Evolutionary conservation across 2,888 invertebrate species (phyloP).

Genomic region (Drosophila trichaetosa): DNA sequence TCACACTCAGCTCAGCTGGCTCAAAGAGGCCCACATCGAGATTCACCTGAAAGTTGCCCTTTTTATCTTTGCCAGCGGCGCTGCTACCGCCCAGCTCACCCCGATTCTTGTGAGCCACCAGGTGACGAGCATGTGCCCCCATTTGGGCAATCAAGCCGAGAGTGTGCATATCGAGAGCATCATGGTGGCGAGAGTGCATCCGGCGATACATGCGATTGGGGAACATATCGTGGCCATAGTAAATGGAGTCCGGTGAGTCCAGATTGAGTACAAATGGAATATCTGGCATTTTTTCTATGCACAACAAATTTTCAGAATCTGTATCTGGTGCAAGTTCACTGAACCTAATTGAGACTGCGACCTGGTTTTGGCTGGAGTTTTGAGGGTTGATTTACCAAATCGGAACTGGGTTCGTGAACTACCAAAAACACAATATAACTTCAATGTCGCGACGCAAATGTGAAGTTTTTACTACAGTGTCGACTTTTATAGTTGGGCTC

Average conservation of each 20-base stretch:
- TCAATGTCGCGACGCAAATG: constrained; percentile 55
- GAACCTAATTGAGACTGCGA: constrained; percentile 49
- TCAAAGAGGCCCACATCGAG: constrained; percentile 89
- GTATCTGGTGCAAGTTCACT: constrained; percentile 69
- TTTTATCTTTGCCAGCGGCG: constrained; percentile 85
- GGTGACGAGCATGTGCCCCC: constrained; percentile 76
- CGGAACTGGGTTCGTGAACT: background rate
- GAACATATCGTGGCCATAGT: constrained; percentile 81
- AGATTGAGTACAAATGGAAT: constrained; percentile 82
- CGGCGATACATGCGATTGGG: constrained; percentile 81
- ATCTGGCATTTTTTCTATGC: constrained; percentile 69
- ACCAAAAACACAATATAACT: constrained; percentile 28
- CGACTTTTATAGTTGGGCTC: constrained; percentile 53
- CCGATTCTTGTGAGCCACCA: constrained; percentile 61
- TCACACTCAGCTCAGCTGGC: constrained; percentile 90
- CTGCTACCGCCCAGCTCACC: constrained; percentile 55
- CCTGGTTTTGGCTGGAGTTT: constrained; percentile 45
- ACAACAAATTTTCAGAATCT: constrained; percentile 32
- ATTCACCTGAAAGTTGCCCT: constrained; percentile 88
- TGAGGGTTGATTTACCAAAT: constrained; percentile 51
- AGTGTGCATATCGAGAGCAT: constrained; percentile 76
- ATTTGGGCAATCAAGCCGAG: constrained; percentile 78
- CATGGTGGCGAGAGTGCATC: constrained; percentile 74
- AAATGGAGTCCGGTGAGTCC: constrained; percentile 76
- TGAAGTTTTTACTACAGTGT: constrained; percentile 42